phyloP scores from a whole-genome alignment of 2,888 invertebrate genomes.

The Aricia artaxerxes region DNA sequence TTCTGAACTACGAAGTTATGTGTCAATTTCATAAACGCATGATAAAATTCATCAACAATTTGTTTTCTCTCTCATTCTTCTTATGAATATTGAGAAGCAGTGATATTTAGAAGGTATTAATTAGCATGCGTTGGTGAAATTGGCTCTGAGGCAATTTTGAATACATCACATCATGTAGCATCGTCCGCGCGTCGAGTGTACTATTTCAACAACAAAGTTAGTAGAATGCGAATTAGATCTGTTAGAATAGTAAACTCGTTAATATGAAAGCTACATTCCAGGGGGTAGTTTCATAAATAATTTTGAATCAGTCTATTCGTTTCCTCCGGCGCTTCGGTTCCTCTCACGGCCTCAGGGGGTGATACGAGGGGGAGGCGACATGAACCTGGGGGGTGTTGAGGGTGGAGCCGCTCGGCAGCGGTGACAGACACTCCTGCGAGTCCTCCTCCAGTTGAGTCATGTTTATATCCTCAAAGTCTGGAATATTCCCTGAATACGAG shows the following conservation, averaged over 20 bases:
- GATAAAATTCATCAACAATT: not conserved
- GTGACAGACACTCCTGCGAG: slow-evolving; percentile 56
- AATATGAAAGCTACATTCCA: not conserved
- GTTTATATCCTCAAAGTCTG: slow-evolving; percentile 76
- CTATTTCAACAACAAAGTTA: not conserved
- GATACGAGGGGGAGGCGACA: slow-evolving; percentile 57
- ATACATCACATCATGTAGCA: not conserved
- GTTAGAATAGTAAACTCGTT: not conserved
- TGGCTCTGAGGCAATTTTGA: not conserved
- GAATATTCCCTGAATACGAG: slow-evolving; percentile 78
- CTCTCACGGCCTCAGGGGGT: slow-evolving; percentile 56
- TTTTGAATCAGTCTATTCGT: slow-evolving; percentile 21
- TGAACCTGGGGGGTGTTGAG: slow-evolving; percentile 71
- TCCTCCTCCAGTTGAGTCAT: slow-evolving; percentile 67
- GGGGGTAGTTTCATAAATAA: slow-evolving; percentile 15
- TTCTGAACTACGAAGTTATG: not conserved
- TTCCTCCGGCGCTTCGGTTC: not conserved
- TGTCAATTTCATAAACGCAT: not conserved
- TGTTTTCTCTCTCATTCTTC: not conserved
- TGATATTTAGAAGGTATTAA: not conserved
- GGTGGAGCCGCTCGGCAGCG: slow-evolving; percentile 53
- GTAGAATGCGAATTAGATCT: not conserved
- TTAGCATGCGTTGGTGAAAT: not conserved
- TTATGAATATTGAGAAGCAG: not conserved
- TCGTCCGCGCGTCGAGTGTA: not conserved